A percentile compares a stretch with the other conserved stretches of the same genome.
Conservation (phyloP, 2,113 vertebrate genomes). For the Peromyscus leucopus region DNA sequence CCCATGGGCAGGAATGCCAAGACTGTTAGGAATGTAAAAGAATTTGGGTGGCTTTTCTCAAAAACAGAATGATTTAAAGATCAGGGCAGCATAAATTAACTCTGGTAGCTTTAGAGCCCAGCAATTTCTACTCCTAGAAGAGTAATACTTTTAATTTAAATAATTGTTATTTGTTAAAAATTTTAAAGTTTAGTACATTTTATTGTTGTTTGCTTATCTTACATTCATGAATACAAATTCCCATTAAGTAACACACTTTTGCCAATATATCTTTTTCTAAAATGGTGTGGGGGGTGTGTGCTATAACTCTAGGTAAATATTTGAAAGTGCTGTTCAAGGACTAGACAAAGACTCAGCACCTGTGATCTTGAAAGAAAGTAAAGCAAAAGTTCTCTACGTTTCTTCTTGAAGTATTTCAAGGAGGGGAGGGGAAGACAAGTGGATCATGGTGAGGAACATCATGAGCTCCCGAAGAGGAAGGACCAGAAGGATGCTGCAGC, state of each 20-base stretch:
- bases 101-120: conserved; percentile 40
- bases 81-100: conserved; percentile 28
- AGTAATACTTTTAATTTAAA: conserved; percentile 33
- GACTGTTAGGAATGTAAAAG: conserved; percentile 54
- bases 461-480: neutral
- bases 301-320: neutral
- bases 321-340: neutral
- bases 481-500: neutral
- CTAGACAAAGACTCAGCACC: neutral
- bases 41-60: conserved; percentile 68
- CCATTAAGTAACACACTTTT: conserved; percentile 2
- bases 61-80: conserved; percentile 70
- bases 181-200: neutral
- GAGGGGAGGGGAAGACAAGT: neutral
- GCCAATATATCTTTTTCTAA: conserved; percentile 27
- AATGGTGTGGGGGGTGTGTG: neutral
- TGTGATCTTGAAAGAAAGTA: neutral
- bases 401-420: neutral
- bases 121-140: neutral
- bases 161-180: conserved; percentile 1
- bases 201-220: conserved; percentile 52
- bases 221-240: neutral
- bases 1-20: conserved; percentile 68
- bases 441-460: neutral
- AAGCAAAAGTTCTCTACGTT: neutral